Percentiles rank a stretch among this genome's conserved stretches.
phyloP scores from a whole-genome alignment of 2,113 vertebrate species.

The Urocitellus parryii region DNA sequence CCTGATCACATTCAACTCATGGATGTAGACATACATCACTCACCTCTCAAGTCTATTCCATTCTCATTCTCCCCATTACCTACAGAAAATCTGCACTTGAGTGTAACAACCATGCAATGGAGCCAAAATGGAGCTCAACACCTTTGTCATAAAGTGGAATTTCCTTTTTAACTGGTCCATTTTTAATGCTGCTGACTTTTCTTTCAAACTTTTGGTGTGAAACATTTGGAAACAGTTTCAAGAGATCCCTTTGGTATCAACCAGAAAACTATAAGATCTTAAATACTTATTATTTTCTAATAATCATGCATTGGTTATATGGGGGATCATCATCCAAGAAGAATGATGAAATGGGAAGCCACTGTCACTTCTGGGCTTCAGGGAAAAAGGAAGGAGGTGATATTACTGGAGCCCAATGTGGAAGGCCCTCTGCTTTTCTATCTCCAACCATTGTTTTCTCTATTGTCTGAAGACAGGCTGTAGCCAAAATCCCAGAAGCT shows the following conservation, averaged over 20 bases:
- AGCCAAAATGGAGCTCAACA: neutral
- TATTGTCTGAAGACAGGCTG: neutral
- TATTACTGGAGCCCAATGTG: fast-evolving
- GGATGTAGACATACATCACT: too few species aligned
- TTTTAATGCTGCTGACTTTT: neutral
- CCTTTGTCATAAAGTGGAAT: neutral
- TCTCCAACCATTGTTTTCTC: neutral
- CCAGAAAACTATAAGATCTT: neutral
- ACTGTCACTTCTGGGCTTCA: neutral
- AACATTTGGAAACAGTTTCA: neutral
- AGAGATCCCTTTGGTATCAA: neutral
- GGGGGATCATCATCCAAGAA: neutral
- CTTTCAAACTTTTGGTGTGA: neutral
- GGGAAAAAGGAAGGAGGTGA: neutral
- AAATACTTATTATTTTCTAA: neutral
- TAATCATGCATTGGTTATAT: too few species aligned
- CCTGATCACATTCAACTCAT: neutral
- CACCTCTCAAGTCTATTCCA: neutral
- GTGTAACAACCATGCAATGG: neutral
- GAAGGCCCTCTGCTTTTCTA: neutral
- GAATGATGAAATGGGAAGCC: neutral
- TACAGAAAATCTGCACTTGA: neutral
- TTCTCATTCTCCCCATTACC: neutral
- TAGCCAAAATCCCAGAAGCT: neutral
- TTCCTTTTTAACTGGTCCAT: neutral